Percentiles rank a stretch among this genome's conserved stretches.
Evolutionary conservation across 2,113 vertebrate genomes (phyloP).

Genomic region (Osmerus mordax): DNA sequence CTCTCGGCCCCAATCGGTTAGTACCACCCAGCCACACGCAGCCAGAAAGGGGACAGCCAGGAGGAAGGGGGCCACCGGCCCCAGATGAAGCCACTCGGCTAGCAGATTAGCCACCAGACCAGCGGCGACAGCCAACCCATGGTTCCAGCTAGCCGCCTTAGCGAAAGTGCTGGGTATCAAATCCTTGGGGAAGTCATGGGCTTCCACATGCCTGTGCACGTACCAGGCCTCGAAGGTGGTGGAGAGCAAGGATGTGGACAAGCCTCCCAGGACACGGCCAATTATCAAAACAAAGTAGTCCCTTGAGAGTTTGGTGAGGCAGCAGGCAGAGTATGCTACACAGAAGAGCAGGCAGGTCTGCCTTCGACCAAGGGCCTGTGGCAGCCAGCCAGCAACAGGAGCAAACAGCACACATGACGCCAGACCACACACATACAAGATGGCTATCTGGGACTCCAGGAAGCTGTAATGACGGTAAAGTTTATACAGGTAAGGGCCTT

Average conservation of each 20-base stretch:
- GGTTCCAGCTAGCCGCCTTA: constrained; percentile 84
- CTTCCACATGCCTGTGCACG: constrained; percentile 79
- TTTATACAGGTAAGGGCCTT: constrained; percentile 93
- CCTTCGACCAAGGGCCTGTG: constrained; percentile 80
- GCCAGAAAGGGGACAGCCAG: constrained; percentile 81
- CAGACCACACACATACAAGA: constrained; percentile 89
- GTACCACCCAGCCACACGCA: constrained; percentile 75
- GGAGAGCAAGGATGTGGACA: constrained; percentile 86
- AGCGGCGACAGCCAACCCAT: constrained; percentile 80
- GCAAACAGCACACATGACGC: constrained; percentile 85
- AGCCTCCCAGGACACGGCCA: constrained; percentile 82
- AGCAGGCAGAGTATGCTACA: constrained; percentile 81
- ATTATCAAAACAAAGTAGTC: constrained; percentile 86
- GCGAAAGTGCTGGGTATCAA: constrained; percentile 87
- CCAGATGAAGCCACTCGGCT: constrained; percentile 83
- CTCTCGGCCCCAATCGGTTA: constrained; percentile 84
- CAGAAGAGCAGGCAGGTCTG: constrained; percentile 87
- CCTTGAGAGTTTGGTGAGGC: constrained; percentile 85
- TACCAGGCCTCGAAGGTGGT: constrained; percentile 90
- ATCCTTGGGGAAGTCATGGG: constrained; percentile 85
- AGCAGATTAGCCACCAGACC: constrained; percentile 83
- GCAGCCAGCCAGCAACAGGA: constrained; percentile 78
- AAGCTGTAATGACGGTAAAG: constrained; percentile 92
- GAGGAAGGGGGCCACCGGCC: constrained; percentile 88
- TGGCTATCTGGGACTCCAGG: constrained; percentile 89